Conservation (phyloP, 1,140 invertebrate species). For the Caenorhabditis briggsae region DNA sequence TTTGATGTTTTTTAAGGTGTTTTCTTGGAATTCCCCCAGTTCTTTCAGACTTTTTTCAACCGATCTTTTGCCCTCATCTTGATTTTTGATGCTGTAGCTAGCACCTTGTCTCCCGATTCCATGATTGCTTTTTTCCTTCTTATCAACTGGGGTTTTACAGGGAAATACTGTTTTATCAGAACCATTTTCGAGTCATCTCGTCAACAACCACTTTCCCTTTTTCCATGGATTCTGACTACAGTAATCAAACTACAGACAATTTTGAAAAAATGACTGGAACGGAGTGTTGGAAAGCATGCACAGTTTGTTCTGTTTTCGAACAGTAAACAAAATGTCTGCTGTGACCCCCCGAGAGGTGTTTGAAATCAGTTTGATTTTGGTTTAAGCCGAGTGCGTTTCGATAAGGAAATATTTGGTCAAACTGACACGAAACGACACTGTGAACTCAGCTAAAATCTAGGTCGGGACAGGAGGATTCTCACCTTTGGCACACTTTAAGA, state of each 20-base stretch:
- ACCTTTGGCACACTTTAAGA: conserved; percentile 63
- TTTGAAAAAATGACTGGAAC: neutral
- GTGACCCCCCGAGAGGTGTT: neutral
- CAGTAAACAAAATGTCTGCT: conserved; percentile 31
- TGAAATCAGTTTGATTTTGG: conserved; percentile 26
- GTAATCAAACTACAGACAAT: neutral
- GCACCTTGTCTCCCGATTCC: neutral
- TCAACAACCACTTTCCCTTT: conserved; percentile 22
- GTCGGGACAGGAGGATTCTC: neutral
- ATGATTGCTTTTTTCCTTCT: neutral
- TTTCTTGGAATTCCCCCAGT: neutral
- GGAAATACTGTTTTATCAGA: conserved; percentile 50
- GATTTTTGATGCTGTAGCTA: conserved; percentile 48
- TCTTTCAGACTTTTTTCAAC: neutral
- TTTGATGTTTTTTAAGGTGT: neutral
- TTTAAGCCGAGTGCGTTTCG: conserved; percentile 6
- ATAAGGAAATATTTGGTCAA: neutral
- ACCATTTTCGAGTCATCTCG: conserved; percentile 21
- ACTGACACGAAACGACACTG: neutral
- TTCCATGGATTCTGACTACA: neutral
- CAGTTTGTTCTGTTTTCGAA: neutral
- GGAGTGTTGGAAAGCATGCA: neutral
- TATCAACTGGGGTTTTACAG: conserved; percentile 49
- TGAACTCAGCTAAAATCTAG: neutral
- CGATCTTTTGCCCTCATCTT: conserved; percentile 25